Evolutionary conservation across 2,113 vertebrate genomes (phyloP).

Genomic region (Myotis yumanensis): DNA sequence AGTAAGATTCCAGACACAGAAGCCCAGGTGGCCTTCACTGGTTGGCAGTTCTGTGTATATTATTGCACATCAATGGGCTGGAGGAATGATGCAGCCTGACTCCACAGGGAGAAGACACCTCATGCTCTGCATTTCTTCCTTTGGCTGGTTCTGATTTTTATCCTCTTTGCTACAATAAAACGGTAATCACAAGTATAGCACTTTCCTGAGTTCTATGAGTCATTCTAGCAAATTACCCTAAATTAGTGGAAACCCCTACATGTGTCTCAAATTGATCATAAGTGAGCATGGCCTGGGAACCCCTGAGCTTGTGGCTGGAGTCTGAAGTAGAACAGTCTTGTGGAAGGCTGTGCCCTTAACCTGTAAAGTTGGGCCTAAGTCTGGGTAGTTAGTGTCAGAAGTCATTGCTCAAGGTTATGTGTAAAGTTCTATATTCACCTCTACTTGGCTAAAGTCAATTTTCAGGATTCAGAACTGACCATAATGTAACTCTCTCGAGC

Average conservation of each 20-base stretch:
- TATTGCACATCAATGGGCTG: neutral
- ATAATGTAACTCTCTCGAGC: neutral
- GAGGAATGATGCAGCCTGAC: neutral
- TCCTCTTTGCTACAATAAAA: constrained; percentile 5
- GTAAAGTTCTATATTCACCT: neutral
- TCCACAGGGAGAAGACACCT: neutral
- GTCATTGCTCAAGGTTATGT: neutral
- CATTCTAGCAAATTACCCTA: neutral
- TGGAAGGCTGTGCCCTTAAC: neutral
- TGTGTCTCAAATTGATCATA: neutral
- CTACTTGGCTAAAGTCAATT: neutral
- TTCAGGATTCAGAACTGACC: neutral
- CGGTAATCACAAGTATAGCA: neutral
- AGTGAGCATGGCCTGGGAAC: neutral
- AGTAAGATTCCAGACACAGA: neutral
- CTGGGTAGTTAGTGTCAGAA: neutral
- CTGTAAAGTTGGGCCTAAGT: neutral
- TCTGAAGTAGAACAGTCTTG: neutral
- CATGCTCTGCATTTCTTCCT: neutral
- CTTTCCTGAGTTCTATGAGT: neutral
- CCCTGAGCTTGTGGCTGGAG: neutral
- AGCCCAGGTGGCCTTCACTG: neutral
- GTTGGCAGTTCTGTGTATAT: neutral
- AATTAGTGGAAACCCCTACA: neutral
- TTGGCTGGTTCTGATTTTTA: neutral